Conservation (phyloP, 2,888 invertebrate genomes). For the Drosophila heteroneura region DNA sequence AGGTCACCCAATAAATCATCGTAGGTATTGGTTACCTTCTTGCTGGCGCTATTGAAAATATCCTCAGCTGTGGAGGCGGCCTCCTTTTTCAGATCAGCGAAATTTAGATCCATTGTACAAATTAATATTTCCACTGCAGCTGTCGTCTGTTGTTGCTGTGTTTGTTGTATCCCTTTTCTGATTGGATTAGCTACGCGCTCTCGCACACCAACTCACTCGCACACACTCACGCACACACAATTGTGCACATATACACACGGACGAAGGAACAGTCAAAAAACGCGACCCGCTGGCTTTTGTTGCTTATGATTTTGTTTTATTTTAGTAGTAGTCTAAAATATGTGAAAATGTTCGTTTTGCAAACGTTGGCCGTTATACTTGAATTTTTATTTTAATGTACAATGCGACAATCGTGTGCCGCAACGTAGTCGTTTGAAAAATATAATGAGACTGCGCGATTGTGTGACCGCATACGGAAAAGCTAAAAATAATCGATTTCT, state of each 20-base stretch:
- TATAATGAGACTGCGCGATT: conserved; percentile 56
- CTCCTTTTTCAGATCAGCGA: conserved; percentile 81
- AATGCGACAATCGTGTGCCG: conserved; percentile 27
- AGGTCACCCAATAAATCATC: conserved; percentile 61
- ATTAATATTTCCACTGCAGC: conserved; percentile 13
- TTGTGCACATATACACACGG: conserved; percentile 12
- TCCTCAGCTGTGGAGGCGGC: conserved; percentile 78
- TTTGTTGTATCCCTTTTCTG: conserved; percentile 59
- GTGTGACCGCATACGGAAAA: conserved; percentile 38
- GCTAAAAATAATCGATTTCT: conserved; percentile 8
- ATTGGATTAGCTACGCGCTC: conserved; percentile 42
- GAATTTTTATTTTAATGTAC: conserved; percentile 43
- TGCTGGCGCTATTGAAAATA: conserved; percentile 63
- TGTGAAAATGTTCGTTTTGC: conserved; percentile 20
- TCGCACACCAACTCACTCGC: conserved; percentile 14
- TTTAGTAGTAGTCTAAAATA: conserved; percentile 4
- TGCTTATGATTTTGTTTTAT: conserved; percentile 12
- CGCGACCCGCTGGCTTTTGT: conserved; percentile 34
- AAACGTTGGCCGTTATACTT: conserved; percentile 48
- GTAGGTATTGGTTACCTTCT: conserved; percentile 50
- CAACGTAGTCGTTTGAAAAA: conserved; percentile 47
- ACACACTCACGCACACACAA: conserved; percentile 14
- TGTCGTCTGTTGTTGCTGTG: conserved; percentile 12
- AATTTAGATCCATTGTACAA: conserved; percentile 82
- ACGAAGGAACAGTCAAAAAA: conserved; percentile 31